Percentiles rank a stretch among this genome's conserved stretches.
These are phyloP conservation scores for Omphaloscelis lunosa DNA, from an alignment of 2,888 invertebrate genomes.

Conservation along the genomic window DNA sequence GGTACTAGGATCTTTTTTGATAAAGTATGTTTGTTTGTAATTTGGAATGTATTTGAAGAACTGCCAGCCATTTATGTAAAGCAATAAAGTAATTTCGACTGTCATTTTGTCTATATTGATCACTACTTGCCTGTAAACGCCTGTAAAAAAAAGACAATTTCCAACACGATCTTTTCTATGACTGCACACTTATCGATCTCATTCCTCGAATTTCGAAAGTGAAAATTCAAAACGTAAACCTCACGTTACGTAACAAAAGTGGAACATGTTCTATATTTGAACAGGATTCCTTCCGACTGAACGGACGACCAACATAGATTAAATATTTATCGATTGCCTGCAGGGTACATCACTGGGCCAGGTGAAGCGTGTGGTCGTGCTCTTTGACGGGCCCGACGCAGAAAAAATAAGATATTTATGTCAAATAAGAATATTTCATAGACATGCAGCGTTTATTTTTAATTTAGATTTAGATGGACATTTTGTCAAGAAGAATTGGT, in stretches of 20 bases:
- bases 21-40: background rate
- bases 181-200: background rate
- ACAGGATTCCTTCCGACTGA: slow-evolving; percentile 34
- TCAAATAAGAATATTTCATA: slow-evolving; percentile 53
- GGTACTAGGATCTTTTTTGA: too few relatives aligned
- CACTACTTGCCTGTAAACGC: too few relatives aligned
- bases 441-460: background rate
- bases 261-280: slow-evolving; percentile 42
- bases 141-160: too few relatives aligned
- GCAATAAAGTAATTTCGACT: background rate
- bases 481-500: background rate
- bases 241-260: slow-evolving; percentile 13
- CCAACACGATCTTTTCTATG: background rate
- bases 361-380: slow-evolving; percentile 85
- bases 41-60: background rate
- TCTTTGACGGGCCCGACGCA: slow-evolving; percentile 70
- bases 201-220: slow-evolving; percentile 17
- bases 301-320: slow-evolving; percentile 20
- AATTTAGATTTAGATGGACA: background rate
- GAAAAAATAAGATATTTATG: slow-evolving; percentile 64
- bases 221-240: slow-evolving; percentile 30
- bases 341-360: slow-evolving; percentile 79
- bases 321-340: slow-evolving; percentile 68
- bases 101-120: background rate
- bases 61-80: background rate